phyloP scores from a whole-genome alignment of 2,797 vertebrate species.

The Tamandua tetradactyla region DNA sequence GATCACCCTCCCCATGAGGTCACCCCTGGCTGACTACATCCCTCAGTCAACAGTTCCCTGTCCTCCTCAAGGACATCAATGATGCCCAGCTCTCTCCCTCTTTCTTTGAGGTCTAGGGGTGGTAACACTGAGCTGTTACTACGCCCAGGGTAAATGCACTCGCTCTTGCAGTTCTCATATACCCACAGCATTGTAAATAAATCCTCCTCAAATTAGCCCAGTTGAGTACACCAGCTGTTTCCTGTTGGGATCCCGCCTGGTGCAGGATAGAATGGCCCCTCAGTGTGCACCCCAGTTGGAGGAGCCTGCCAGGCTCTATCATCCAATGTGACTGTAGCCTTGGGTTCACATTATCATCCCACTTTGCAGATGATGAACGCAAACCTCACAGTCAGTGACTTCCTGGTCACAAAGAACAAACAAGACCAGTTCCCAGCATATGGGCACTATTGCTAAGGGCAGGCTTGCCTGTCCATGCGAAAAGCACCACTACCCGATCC shows the following conservation, averaged over 20 bases:
- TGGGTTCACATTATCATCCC: background rate
- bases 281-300: background rate
- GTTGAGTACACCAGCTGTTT: background rate
- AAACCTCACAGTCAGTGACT: background rate
- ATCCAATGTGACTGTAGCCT: background rate
- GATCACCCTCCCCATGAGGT: background rate
- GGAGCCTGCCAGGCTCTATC: background rate
- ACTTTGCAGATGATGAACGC: background rate
- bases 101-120: too few relatives aligned
- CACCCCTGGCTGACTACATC: background rate
- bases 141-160: too few relatives aligned
- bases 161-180: background rate
- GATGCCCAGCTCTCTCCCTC: too few relatives aligned
- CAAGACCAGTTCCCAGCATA: too few relatives aligned
- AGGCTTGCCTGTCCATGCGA: background rate
- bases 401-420: background rate
- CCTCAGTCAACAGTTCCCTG: background rate
- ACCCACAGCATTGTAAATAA: background rate
- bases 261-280: background rate
- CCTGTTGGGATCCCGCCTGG: too few relatives aligned
- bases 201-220: background rate
- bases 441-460: background rate
- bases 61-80: background rate
- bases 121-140: background rate
- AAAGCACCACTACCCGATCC: background rate